Evolutionary conservation across 1,140 invertebrate species (phyloP), one percentile per base, ranked within the genome.

Genomic region (Conus betulinus): DNA sequence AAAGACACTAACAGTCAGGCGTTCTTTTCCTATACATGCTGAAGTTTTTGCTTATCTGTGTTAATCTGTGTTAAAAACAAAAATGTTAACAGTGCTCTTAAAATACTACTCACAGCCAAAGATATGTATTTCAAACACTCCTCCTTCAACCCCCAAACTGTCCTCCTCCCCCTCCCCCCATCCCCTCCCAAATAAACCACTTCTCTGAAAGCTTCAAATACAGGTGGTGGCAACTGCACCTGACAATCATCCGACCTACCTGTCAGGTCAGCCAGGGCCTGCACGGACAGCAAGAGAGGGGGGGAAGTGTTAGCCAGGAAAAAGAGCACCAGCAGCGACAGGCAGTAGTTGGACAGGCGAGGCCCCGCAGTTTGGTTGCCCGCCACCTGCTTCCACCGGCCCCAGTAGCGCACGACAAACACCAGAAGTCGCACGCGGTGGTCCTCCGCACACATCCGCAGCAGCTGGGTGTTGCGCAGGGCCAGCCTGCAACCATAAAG

Each of bases 321-420:
- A 60, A 91, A 94, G 0, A 93, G 67, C 11, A 93, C 91, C 76
- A 93, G 87, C 67, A 93, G 87, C 5, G 91, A 93, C 39, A 94
- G 88, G 20, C 93, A 91, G 79, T 94, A 94, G 89, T 92, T 94
- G 4, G 92, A 91, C 71, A 94, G 87, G 13, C 89, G 88, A 6
- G 90, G 87, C 3, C 90, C 90, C 91, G 8, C 89, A 85, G 39
- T 88, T 89, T 82, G 76, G 85, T 92, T 90, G 7, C 93, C 92
- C 0, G 92, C 89, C 6, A 94, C 27, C 25, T 91, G 90, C 85
- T 91, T 90, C 13, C 90, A 20, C 83, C 91, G 91, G 57, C 91
- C 93, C 94, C 94, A 94, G 87, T 93, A 92, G 10, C 94, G 88
- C 6, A 94, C 87, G 6, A 89, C 81, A 78, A 88, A 91, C 76